phyloP scores from a whole-genome alignment of 2,888 invertebrate genomes.

The Amblyteles armatorius region DNA sequence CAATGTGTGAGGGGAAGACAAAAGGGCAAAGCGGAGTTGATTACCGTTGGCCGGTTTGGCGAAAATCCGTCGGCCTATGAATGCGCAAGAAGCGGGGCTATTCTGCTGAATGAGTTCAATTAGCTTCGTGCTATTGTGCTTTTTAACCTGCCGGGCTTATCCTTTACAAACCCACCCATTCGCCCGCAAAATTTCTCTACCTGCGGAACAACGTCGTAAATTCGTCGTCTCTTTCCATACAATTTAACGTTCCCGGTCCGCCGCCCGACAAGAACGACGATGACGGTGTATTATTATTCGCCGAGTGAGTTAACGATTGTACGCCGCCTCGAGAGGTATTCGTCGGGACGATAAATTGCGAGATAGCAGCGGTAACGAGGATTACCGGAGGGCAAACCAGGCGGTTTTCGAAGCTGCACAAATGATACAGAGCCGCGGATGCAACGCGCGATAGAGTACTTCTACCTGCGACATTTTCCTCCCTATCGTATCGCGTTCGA shows the following conservation, averaged over 20 bases:
- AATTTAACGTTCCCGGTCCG: not conserved
- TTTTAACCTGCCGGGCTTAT: constrained; percentile 19
- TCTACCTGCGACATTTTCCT: constrained; percentile 1
- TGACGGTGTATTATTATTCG: constrained; percentile 28
- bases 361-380: constrained; percentile 23
- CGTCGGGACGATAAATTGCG: constrained; percentile 37
- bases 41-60: not conserved
- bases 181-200: not conserved
- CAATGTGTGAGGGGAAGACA: not conserved
- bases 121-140: constrained; percentile 41
- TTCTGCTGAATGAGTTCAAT: constrained; percentile 55
- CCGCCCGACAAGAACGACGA: constrained; percentile 22
- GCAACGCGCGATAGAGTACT: constrained; percentile 1
- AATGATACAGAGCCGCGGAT: constrained; percentile 30
- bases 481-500: constrained; percentile 23
- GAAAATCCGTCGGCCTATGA: constrained; percentile 10
- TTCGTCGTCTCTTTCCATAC: constrained; percentile 10
- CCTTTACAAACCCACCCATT: not conserved
- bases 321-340: not conserved
- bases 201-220: not conserved
- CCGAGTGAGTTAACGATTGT: constrained; percentile 35
- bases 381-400: constrained; percentile 22
- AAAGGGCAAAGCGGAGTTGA: not conserved
- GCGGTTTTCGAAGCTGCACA: constrained; percentile 24
- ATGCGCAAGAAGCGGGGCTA: constrained; percentile 18